Evolutionary conservation across 2,797 vertebrate genomes (phyloP).

Genomic region (Onychomys torridus): DNA sequence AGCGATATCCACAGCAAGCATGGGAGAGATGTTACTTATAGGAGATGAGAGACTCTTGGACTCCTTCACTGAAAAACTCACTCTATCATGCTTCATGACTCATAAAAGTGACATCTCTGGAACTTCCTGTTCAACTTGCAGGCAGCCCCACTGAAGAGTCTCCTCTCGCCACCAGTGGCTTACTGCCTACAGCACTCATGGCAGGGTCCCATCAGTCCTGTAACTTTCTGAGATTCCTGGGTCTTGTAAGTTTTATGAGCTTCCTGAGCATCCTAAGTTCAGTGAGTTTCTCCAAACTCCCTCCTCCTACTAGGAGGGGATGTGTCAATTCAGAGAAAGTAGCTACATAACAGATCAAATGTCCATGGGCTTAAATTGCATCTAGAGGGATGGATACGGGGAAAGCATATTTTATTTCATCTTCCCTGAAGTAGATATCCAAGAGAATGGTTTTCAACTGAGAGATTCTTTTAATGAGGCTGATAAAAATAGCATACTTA

Average conservation of each 20-base stretch:
- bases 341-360: background rate
- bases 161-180: background rate
- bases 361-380: background rate
- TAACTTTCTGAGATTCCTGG: background rate
- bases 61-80: background rate
- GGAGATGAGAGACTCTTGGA: background rate
- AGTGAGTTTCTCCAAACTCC: background rate
- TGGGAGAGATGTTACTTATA: background rate
- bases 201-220: background rate
- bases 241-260: background rate
- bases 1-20: too few relatives aligned
- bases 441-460: constrained; percentile 51
- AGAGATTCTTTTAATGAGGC: constrained; percentile 42
- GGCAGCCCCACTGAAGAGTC: background rate
- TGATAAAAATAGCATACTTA: constrained; percentile 35
- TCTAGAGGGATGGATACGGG: background rate
- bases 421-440: constrained; percentile 41
- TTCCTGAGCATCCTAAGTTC: background rate
- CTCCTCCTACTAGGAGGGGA: background rate
- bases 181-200: background rate
- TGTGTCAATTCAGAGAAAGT: background rate
- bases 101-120: background rate
- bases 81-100: background rate
- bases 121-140: background rate
- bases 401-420: background rate